Conservation (phyloP, 2,888 invertebrate species). For the Tenthredo distinguenda region DNA sequence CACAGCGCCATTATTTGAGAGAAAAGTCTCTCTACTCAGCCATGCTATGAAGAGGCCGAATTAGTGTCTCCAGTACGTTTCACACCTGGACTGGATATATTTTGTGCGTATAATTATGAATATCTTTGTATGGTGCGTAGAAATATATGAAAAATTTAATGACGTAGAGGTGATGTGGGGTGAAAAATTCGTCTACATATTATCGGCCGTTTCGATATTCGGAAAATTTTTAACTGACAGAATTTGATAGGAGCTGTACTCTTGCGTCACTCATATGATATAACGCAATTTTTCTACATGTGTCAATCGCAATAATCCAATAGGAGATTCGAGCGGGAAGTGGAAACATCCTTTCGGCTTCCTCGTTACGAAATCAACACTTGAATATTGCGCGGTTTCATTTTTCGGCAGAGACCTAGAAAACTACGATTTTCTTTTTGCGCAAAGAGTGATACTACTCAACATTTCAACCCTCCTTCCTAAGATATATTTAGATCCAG, state of each 20-base stretch:
- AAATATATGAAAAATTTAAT: background rate
- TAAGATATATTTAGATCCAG: background rate
- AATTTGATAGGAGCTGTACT: conserved; percentile 17
- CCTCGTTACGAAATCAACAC: conserved; percentile 1
- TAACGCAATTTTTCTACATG: background rate
- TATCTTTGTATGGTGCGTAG: background rate
- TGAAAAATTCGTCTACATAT: background rate
- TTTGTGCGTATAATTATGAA: background rate
- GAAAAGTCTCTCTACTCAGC: conserved; percentile 8
- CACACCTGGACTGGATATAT: conserved; percentile 2
- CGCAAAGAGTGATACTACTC: background rate
- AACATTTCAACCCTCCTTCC: conserved; percentile 33
- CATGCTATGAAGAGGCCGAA: background rate
- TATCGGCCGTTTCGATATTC: background rate
- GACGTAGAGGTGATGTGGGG: background rate
- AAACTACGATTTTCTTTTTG: background rate
- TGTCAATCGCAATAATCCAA: conserved; percentile 26
- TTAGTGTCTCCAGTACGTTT: background rate
- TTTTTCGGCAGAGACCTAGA: background rate
- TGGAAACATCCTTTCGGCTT: conserved; percentile 3
- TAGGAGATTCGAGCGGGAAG: conserved; percentile 32
- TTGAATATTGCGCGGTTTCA: conserved; percentile 5
- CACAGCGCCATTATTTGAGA: background rate
- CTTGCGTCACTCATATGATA: conserved; percentile 18
- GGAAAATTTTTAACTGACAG: background rate